These are phyloP conservation scores for Pandion haliaetus DNA, from an alignment of 2,113 vertebrate genomes.

Conservation along the genomic window DNA sequence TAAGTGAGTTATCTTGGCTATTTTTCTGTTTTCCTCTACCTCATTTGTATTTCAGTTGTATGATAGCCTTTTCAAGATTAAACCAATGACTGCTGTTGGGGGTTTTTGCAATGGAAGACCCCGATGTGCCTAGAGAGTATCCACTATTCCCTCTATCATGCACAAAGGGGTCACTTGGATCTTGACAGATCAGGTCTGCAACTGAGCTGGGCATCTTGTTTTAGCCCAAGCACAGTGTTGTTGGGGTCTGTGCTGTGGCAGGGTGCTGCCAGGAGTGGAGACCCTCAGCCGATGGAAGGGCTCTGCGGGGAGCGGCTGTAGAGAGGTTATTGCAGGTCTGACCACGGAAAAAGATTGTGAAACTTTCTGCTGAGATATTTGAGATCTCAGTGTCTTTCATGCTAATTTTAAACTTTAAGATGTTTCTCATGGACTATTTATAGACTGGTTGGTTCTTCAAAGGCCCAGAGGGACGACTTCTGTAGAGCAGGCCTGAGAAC, in stretches of 20 bases:
- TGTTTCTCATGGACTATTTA: slow-evolving; percentile 29
- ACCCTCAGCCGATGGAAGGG: background rate
- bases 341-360: background rate
- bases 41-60: background rate
- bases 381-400: background rate
- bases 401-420: slow-evolving; percentile 7
- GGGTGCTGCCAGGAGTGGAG: background rate
- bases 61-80: background rate
- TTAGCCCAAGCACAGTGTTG: background rate
- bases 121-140: background rate
- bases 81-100: background rate
- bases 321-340: background rate
- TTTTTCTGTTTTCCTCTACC: background rate
- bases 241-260: background rate
- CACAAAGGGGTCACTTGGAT: too few relatives aligned
- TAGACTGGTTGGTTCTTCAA: background rate
- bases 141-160: accelerated
- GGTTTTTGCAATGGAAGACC: background rate
- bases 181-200: accelerated
- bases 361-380: background rate
- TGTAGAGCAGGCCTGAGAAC: slow-evolving; percentile 4
- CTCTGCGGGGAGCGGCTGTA: accelerated
- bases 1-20: background rate
- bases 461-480: background rate
- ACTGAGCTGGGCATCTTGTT: accelerated